Percentiles rank a stretch among this genome's conserved stretches.
Evolutionary conservation across 2,797 vertebrate genomes (phyloP).

Genomic region (Sarcoramphus papa): DNA sequence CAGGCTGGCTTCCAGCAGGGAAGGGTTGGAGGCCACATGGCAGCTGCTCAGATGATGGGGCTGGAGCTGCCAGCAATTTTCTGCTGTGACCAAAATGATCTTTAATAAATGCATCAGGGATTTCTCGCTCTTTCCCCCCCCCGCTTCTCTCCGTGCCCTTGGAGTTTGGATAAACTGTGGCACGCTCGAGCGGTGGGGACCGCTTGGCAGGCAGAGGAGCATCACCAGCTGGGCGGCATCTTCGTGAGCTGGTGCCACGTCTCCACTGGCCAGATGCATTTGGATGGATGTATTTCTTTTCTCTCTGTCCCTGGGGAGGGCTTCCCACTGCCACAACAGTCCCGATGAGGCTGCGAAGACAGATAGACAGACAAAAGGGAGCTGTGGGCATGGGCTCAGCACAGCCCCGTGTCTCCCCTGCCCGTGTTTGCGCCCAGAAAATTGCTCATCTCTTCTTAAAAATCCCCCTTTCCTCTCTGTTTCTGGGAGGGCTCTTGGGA

Average conservation of each 20-base stretch:
- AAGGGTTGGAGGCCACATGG: conserved; percentile 20
- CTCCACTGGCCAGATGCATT: not conserved
- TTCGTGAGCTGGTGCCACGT: not conserved
- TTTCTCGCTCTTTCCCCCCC: not conserved
- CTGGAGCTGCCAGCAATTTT: conserved; percentile 24
- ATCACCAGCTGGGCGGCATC: not conserved
- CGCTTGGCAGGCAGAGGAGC: not conserved
- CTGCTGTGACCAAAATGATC: conserved; percentile 22
- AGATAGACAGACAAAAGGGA: not conserved
- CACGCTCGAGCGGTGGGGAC: rapidly evolving
- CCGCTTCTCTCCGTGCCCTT: not conserved
- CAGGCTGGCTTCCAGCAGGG: conserved; percentile 21
- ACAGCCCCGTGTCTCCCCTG: not conserved
- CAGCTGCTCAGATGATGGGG: conserved; percentile 3
- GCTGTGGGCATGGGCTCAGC: not conserved
- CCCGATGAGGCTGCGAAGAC: not conserved
- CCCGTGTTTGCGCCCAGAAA: not conserved
- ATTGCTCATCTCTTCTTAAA: not conserved
- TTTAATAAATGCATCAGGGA: not conserved
- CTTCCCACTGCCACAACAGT: not conserved
- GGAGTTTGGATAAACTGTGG: not conserved
- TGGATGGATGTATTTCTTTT: not conserved
- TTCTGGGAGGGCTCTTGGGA: not conserved
- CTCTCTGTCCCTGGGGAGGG: not conserved
- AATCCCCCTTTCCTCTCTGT: not conserved